Percentiles rank a stretch among this genome's conserved stretches.
Conservation (phyloP, 2,797 vertebrate genomes). For the Cirrhinus molitorella region DNA sequence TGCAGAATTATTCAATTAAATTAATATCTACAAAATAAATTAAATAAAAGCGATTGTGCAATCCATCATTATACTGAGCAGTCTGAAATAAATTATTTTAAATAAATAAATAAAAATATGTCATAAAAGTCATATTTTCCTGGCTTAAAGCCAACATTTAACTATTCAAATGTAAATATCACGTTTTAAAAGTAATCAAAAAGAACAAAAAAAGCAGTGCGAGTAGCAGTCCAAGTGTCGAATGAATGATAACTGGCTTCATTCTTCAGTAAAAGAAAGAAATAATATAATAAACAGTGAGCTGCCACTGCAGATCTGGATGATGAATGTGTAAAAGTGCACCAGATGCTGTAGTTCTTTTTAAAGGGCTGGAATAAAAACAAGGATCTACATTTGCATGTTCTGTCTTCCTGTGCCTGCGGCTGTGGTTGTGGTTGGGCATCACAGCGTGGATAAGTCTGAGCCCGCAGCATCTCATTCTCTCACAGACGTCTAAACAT, state of each 20-base stretch:
- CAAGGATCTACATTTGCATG: constrained; percentile 46
- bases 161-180: not conserved
- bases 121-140: not conserved
- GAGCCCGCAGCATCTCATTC: constrained; percentile 3
- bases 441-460: constrained; percentile 33
- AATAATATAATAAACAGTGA: not conserved
- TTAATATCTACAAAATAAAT: not conserved
- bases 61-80: not conserved
- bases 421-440: constrained; percentile 47
- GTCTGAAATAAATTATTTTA: too few relatives aligned
- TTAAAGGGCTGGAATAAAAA: constrained; percentile 39
- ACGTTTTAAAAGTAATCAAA: not conserved
- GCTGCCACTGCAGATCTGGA: constrained; percentile 3
- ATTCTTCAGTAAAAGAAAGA: not conserved
- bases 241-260: not conserved
- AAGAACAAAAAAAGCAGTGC: not conserved
- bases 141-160: not conserved
- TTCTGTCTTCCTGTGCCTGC: constrained; percentile 46
- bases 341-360: constrained; percentile 46
- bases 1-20: not conserved
- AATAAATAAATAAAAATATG: not conserved
- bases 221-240: not conserved
- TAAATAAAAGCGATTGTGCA: not conserved
- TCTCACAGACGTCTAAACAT: constrained; percentile 24
- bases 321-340: constrained; percentile 18